phyloP scores from a whole-genome alignment of 2,888 invertebrate genomes.

The Polyommatus icarus region DNA sequence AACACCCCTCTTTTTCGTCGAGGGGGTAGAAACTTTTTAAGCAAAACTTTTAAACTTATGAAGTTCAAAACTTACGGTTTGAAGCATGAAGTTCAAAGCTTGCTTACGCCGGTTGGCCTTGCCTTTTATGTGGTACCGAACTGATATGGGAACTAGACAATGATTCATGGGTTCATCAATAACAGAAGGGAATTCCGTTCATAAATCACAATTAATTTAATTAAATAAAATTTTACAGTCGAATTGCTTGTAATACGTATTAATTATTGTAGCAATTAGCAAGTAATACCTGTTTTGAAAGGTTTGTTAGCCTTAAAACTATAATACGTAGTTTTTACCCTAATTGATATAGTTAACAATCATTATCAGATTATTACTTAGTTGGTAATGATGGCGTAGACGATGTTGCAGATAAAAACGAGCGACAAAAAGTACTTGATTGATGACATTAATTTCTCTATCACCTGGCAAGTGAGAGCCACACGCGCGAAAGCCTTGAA shows the following conservation, averaged over 20 bases:
- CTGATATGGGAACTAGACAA: not conserved
- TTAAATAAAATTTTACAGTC: no score
- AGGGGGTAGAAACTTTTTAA: no score
- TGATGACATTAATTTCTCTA: slow-evolving; percentile 16
- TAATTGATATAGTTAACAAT: not conserved
- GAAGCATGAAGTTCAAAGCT: no score
- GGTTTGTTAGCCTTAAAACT: not conserved
- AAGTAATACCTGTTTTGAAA: not conserved
- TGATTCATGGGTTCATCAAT: not conserved
- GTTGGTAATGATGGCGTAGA: not conserved
- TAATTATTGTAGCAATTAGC: not conserved
- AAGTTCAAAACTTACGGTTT: no score
- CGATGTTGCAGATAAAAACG: not conserved
- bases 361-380: not conserved
- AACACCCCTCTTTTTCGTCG: no score
- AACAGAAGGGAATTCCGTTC: not conserved
- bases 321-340: not conserved
- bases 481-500: slow-evolving; percentile 6
- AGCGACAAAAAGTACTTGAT: not conserved
- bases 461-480: slow-evolving; percentile 4
- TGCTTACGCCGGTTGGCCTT: not conserved
- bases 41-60: no score
- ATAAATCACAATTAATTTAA: no score
- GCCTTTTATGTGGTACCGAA: not conserved
- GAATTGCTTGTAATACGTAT: not conserved